phyloP scores from a whole-genome alignment of 2,113 vertebrate species.

The Lophius piscatorius region DNA sequence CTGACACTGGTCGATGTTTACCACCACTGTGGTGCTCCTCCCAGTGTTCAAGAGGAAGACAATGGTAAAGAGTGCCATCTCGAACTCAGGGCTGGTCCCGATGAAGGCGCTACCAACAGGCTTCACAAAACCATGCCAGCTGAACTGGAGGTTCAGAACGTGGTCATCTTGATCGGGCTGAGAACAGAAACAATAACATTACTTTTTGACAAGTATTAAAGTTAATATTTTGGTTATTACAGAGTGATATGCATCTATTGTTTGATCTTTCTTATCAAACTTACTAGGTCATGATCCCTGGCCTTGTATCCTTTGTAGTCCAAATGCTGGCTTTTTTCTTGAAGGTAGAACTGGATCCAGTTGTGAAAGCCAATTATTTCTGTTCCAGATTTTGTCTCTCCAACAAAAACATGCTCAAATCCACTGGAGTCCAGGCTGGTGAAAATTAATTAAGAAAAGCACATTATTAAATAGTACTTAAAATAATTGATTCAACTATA shows the following conservation, averaged over 20 bases:
- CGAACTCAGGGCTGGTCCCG: constrained; percentile 87
- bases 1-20: constrained; percentile 85
- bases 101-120: constrained; percentile 85
- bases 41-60: constrained; percentile 84
- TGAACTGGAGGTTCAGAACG: constrained; percentile 89
- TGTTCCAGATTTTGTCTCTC: constrained; percentile 80
- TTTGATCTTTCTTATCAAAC: constrained; percentile 3
- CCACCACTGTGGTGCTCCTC: constrained; percentile 74
- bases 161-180: constrained; percentile 88
- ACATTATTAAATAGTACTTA: too few relatives aligned
- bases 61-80: constrained; percentile 87
- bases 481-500: not conserved
- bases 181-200: constrained; percentile 2
- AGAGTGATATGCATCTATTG: not conserved
- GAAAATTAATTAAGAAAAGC: too few relatives aligned
- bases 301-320: constrained; percentile 88
- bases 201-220: not conserved
- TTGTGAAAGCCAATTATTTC: constrained; percentile 88
- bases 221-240: not conserved
- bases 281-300: constrained; percentile 54
- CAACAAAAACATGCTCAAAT: constrained; percentile 90
- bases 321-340: constrained; percentile 81
- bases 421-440: constrained; percentile 84
- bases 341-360: constrained; percentile 90
- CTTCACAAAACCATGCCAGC: constrained; percentile 86